Conservation (phyloP, 2,113 vertebrate species). For the Syngnathus scovelli region DNA sequence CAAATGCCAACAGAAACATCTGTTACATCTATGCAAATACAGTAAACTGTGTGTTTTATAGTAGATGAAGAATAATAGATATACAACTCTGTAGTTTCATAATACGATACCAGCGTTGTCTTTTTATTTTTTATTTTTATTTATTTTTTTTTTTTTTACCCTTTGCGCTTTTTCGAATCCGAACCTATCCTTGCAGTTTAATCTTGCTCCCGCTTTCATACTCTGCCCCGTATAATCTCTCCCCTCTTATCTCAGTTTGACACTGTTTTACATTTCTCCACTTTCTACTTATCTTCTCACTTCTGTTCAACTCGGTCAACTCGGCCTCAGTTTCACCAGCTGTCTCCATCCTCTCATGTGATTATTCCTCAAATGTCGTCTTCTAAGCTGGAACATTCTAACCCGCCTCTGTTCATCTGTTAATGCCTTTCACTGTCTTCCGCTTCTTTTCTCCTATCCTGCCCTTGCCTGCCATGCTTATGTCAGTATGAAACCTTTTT, state of each 20-base stretch:
- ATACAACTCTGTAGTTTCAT: background rate
- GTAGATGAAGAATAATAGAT: too few relatives aligned
- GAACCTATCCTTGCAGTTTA: constrained; percentile 4
- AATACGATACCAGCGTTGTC: background rate
- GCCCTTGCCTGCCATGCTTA: background rate
- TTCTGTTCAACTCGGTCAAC: background rate
- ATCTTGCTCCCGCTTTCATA: constrained; percentile 6
- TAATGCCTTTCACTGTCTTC: constrained; percentile 7
- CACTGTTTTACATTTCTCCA: background rate
- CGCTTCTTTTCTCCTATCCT: background rate
- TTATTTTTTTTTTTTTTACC: background rate
- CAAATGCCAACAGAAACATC: too few relatives aligned
- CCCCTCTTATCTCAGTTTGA: constrained; percentile 5
- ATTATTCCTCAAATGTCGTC: constrained; percentile 21
- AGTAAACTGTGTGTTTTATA: background rate
- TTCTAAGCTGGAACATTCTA: constrained; percentile 1
- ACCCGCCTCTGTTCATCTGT: background rate
- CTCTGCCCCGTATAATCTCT: constrained; percentile 18
- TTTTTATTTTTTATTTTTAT: background rate
- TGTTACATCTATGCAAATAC: too few relatives aligned
- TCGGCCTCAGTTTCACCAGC: constrained; percentile 2
- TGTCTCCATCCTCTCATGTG: constrained; percentile 7
- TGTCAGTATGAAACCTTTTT: constrained; percentile 45
- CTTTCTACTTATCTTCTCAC: background rate
- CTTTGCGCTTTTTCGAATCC: background rate